These are phyloP conservation scores for Caenorhabditis becei DNA, from an alignment of 2,888 invertebrate species.

Conservation along the genomic window DNA sequence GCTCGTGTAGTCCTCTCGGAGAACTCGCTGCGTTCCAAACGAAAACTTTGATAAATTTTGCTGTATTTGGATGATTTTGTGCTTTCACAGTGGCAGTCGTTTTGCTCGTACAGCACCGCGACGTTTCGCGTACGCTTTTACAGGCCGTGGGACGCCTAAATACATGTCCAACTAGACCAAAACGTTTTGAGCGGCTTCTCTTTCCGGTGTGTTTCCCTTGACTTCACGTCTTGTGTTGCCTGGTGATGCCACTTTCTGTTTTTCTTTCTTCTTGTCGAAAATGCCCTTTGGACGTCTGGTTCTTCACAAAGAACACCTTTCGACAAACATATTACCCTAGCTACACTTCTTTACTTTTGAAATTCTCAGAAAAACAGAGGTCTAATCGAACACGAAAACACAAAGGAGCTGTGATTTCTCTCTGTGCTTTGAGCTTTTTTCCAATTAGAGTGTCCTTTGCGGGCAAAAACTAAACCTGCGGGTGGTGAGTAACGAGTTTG, in stretches of 20 bases:
- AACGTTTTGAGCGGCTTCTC: constrained; percentile 3
- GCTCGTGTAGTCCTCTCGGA: too few relatives aligned
- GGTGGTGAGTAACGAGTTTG: constrained; percentile 33
- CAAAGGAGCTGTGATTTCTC: not conserved
- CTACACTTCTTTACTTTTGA: not conserved
- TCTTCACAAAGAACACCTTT: not conserved
- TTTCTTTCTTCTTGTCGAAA: not conserved
- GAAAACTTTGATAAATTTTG: too few relatives aligned
- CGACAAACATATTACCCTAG: constrained; percentile 3
- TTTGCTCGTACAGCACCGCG: too few relatives aligned
- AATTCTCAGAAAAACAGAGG: not conserved
- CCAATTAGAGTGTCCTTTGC: constrained; percentile 20
- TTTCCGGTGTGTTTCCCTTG: not conserved
- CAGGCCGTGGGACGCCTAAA: too few relatives aligned
- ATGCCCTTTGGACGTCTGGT: not conserved
- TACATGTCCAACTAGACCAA: too few relatives aligned
- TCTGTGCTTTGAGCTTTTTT: constrained; percentile 6
- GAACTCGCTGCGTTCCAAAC: too few relatives aligned
- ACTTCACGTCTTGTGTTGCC: not conserved
- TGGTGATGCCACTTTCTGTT: not conserved
- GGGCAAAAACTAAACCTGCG: constrained; percentile 15
- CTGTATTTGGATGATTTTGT: too few relatives aligned
- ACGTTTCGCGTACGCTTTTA: too few relatives aligned
- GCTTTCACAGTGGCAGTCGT: too few relatives aligned
- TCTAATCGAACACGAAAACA: not conserved